A percentile compares a stretch with the other conserved stretches of the same genome.
These are phyloP conservation scores for Brachirus orientalis DNA, from an alignment of 2,113 vertebrate species.

Conservation along the genomic window DNA sequence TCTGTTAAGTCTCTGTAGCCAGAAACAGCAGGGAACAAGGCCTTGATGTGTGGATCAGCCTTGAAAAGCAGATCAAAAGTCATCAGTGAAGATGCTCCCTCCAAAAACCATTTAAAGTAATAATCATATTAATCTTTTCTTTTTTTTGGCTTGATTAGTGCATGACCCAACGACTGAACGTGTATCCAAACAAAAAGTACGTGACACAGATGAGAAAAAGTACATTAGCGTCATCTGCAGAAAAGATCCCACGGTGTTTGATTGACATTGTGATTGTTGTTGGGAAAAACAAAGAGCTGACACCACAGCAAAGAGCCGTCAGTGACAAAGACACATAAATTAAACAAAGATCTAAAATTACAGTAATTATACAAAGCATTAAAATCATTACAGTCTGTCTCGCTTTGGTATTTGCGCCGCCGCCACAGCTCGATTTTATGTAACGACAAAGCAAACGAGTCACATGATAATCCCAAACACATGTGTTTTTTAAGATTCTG, in stretches of 20 bases:
- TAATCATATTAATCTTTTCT: not conserved
- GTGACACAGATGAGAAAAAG: not conserved
- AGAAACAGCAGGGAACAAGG: no score
- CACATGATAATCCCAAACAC: conserved; percentile 48
- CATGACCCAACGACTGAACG: no score
- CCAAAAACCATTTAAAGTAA: not conserved
- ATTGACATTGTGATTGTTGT: conserved; percentile 23
- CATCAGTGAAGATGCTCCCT: not conserved
- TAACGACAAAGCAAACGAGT: conserved; percentile 32
- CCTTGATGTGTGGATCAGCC: no score
- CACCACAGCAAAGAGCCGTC: conserved; percentile 38
- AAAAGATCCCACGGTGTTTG: not conserved
- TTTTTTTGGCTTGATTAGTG: no score
- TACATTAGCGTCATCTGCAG: not conserved
- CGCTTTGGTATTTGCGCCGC: conserved; percentile 17
- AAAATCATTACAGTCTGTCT: conserved; percentile 30
- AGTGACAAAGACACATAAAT: conserved; percentile 4
- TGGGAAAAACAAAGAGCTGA: conserved; percentile 15
- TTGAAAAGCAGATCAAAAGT: no score
- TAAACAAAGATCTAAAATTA: conserved; percentile 10
- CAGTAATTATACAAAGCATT: conserved; percentile 47
- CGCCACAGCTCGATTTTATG: conserved; percentile 11
- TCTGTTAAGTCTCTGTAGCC: no score
- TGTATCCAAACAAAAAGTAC: no score
- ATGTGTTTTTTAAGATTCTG: conserved; percentile 24